Percentiles rank a stretch among this genome's conserved stretches.
phyloP scores from a whole-genome alignment of 2,113 vertebrate genomes.

The Sitta europaea region DNA sequence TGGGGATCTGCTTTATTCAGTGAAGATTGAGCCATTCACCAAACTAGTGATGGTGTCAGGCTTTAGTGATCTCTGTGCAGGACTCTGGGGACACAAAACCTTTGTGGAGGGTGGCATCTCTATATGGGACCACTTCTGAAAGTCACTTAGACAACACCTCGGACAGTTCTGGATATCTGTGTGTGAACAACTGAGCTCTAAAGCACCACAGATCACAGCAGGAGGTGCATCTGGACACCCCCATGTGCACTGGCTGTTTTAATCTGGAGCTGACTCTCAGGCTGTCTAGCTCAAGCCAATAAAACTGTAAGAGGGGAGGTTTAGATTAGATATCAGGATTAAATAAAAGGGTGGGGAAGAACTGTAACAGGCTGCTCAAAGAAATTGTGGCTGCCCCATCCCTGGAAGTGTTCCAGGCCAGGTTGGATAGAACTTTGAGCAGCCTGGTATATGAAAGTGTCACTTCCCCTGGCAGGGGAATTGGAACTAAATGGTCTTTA shows the following conservation, averaged over 20 bases:
- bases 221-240: background rate
- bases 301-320: background rate
- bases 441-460: background rate
- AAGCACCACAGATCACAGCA: background rate
- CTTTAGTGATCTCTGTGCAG: background rate
- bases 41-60: background rate
- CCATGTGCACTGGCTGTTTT: fast-evolving
- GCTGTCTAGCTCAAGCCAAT: fast-evolving
- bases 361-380: background rate
- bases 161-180: background rate
- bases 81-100: background rate
- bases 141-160: background rate
- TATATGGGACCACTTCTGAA: background rate
- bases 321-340: background rate
- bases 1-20: background rate
- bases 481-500: background rate
- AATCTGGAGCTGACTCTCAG: background rate
- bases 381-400: background rate
- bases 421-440: background rate
- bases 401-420: background rate
- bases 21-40: background rate
- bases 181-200: background rate
- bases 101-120: too few species aligned
- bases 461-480: background rate
- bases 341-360: background rate